A percentile compares a stretch with the other conserved stretches of the same genome.
Conservation (phyloP, 2,797 vertebrate species). For the Anolis apletophallus region DNA sequence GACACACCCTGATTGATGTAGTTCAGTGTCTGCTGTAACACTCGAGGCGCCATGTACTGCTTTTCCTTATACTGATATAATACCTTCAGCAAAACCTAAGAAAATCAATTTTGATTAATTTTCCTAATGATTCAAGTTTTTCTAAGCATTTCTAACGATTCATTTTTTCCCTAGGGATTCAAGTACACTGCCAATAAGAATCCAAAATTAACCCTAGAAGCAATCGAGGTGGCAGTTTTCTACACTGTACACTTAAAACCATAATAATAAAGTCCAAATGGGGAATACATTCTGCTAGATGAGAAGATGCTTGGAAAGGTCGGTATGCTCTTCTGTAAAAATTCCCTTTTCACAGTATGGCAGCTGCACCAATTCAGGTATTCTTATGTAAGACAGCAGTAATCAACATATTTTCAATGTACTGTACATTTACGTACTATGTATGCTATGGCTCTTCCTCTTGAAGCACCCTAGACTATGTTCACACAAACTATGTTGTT, state of each 20-base stretch:
- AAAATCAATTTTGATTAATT: conserved; percentile 44
- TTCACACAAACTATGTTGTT: not conserved
- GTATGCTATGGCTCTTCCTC: not conserved
- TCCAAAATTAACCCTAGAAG: not conserved
- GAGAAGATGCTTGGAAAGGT: not conserved
- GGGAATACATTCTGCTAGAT: not conserved
- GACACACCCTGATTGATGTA: conserved; percentile 99
- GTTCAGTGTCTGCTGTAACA: conserved; percentile 97
- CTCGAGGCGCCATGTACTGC: conserved; percentile 96
- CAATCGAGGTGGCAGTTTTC: not conserved
- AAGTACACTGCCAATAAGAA: conserved; percentile 7
- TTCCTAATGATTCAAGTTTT: not conserved
- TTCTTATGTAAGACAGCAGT: not conserved
- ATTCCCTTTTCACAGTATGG: not conserved
- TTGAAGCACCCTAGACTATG: not conserved
- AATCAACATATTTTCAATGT: not conserved
- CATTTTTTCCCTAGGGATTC: no score
- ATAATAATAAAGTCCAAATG: not conserved
- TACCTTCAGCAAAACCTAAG: conserved; percentile 96
- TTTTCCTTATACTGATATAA: conserved; percentile 98
- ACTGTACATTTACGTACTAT: not conserved
- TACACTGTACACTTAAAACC: not conserved
- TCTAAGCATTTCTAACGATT: not conserved
- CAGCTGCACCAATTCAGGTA: not conserved
- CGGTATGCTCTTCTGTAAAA: no score